Percentiles rank a stretch among this genome's conserved stretches.
Evolutionary conservation across 2,888 invertebrate genomes (phyloP).

Genomic region (Leistus spinibarbis): DNA sequence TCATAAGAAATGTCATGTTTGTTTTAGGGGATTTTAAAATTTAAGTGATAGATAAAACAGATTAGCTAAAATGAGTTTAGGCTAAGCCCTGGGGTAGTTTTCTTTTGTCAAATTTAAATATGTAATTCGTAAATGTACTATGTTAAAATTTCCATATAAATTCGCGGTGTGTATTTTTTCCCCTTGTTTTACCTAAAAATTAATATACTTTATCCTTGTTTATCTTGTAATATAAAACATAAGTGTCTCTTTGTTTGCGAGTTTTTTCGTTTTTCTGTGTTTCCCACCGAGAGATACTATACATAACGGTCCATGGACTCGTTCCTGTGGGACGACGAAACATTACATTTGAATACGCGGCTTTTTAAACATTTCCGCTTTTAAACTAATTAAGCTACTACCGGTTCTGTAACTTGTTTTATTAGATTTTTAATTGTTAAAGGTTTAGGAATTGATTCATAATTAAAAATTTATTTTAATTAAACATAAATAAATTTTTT

Average conservation of each 20-base stretch:
- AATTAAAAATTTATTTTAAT: no score
- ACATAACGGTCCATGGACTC: neutral
- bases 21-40: no score
- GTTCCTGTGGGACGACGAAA: neutral
- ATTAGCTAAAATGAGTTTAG: neutral
- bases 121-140: neutral
- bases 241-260: neutral
- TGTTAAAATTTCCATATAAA: neutral
- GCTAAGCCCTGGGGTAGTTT: neutral
- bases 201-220: neutral
- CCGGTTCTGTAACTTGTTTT: no score
- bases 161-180: neutral
- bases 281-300: no score
- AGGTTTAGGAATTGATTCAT: no score
- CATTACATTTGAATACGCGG: no score
- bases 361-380: no score
- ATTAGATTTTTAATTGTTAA: no score
- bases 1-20: no score
- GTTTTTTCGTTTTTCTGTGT: neutral
- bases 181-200: neutral
- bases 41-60: no score
- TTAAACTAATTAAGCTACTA: no score
- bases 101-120: neutral
- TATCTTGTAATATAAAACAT: neutral
- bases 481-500: no score